Percentiles rank a stretch among this genome's conserved stretches.
These are phyloP conservation scores for Criorhina ranunculi DNA, from an alignment of 2,888 invertebrate genomes.

Conservation along the genomic window DNA sequence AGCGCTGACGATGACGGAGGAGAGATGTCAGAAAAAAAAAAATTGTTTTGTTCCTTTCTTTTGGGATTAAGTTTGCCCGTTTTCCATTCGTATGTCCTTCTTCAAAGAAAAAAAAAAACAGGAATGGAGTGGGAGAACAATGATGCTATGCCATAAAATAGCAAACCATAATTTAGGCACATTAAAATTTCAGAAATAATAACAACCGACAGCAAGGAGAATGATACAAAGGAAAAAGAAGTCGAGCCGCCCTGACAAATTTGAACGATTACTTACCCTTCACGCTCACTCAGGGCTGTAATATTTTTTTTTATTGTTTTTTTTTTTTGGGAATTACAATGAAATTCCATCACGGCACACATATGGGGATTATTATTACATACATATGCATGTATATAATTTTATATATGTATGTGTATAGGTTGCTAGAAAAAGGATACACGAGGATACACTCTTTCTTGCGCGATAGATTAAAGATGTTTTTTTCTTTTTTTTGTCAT, in stretches of 20 bases:
- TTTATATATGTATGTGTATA: conserved; percentile 20
- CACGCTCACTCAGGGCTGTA: conserved; percentile 1
- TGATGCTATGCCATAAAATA: conserved; percentile 19
- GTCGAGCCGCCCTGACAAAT: conserved; percentile 50
- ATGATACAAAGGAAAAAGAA: conserved; percentile 16
- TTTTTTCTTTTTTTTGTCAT: conserved; percentile 29
- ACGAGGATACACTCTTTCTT: conserved; percentile 36
- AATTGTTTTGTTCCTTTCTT: conserved; percentile 10
- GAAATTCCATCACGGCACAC: conserved; percentile 56
- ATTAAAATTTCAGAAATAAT: conserved; percentile 45
- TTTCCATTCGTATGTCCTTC: background rate
- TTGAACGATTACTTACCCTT: conserved; percentile 62
- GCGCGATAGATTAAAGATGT: conserved; percentile 44
- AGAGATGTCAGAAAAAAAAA: conserved; percentile 26
- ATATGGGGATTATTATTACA: conserved; percentile 60
- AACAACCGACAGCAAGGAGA: conserved; percentile 20
- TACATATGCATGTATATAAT: conserved; percentile 37
- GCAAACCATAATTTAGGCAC: conserved; percentile 60
- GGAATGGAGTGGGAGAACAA: background rate
- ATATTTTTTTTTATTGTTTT: conserved; percentile 3
- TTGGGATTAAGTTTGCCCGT: conserved; percentile 16
- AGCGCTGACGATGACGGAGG: conserved; percentile 21
- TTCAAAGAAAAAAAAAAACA: background rate
- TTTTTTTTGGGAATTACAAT: conserved; percentile 23
- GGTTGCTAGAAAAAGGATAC: background rate